These are phyloP conservation scores for Stenotaenia linearis DNA, from an alignment of 2,888 invertebrate species.

Conservation along the genomic window DNA sequence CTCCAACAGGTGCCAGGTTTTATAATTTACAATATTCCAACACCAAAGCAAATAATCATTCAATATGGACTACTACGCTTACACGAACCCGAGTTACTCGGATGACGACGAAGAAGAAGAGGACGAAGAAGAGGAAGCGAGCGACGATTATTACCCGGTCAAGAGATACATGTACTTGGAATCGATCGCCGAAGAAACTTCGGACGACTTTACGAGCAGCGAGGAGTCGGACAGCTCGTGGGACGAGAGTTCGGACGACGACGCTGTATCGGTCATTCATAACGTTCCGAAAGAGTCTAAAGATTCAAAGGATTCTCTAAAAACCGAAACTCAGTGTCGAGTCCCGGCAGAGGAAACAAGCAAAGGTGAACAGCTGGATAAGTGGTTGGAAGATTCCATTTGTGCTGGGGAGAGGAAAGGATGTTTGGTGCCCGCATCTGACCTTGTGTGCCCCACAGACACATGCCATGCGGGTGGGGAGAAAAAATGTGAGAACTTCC, in stretches of 20 bases:
- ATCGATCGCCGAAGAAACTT: slow-evolving; percentile 82
- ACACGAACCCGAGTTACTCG: slow-evolving; percentile 11
- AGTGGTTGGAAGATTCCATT: slow-evolving; percentile 31
- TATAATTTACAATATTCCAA: too few species aligned
- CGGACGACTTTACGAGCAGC: slow-evolving; percentile 73
- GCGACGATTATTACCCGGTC: not conserved
- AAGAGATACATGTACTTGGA: slow-evolving; percentile 54
- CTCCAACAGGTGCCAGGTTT: too few species aligned
- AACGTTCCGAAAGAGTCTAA: too few species aligned
- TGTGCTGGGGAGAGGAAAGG: not conserved
- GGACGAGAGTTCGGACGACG: slow-evolving; percentile 54
- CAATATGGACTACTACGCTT: not conserved
- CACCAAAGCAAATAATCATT: too few species aligned
- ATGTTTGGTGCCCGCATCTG: not conserved
- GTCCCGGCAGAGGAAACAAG: not conserved
- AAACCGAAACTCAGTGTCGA: not conserved
- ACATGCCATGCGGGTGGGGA: too few species aligned
- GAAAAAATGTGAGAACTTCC: too few species aligned
- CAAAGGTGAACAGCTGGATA: slow-evolving; percentile 17
- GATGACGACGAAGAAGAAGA: slow-evolving; percentile 27
- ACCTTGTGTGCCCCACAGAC: too few species aligned
- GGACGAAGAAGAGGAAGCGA: slow-evolving; percentile 22
- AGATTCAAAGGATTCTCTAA: too few species aligned
- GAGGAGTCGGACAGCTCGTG: slow-evolving; percentile 47
- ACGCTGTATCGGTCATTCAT: slow-evolving; percentile 58